Evolutionary conservation across 1,140 invertebrate genomes (phyloP).

Genomic region (Macrostomum lignano): DNA sequence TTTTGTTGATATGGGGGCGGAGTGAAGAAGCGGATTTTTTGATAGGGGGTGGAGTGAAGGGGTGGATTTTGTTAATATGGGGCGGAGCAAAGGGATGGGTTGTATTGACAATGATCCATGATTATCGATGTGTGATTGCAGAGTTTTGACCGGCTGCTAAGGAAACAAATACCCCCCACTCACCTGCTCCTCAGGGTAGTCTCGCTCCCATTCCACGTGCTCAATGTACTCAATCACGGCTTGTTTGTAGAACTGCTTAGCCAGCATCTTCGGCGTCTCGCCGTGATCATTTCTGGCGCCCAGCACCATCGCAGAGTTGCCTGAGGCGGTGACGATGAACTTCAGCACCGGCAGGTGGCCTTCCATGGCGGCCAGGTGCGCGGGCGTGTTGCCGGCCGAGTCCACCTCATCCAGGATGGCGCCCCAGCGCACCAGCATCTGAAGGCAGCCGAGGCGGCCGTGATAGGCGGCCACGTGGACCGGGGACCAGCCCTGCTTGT

Average conservation of each 20-base stretch:
- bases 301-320: constrained; percentile 14
- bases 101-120: too few relatives aligned
- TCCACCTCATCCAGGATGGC: constrained; percentile 21
- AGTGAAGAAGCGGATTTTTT: too few relatives aligned
- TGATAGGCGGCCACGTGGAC: constrained; percentile 25
- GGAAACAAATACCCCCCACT: too few relatives aligned
- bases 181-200: constrained; percentile 23
- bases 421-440: constrained; percentile 23
- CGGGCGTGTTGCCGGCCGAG: constrained; percentile 24
- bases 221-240: constrained; percentile 23
- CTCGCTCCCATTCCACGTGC: constrained; percentile 23
- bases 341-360: constrained; percentile 27
- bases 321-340: constrained; percentile 18
- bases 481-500: constrained; percentile 25
- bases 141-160: too few relatives aligned
- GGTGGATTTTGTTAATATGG: too few relatives aligned
- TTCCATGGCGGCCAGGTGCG: constrained; percentile 24
- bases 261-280: constrained; percentile 25
- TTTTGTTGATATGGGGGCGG: too few relatives aligned
- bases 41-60: too few relatives aligned
- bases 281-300: constrained; percentile 25
- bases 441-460: constrained; percentile 25
- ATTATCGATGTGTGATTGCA: too few relatives aligned
- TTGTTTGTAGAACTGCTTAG: constrained; percentile 26
- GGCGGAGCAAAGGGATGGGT: too few relatives aligned